Evolutionary conservation across 2,113 vertebrate genomes (phyloP).

Genomic region (Aleadryas rufinucha): DNA sequence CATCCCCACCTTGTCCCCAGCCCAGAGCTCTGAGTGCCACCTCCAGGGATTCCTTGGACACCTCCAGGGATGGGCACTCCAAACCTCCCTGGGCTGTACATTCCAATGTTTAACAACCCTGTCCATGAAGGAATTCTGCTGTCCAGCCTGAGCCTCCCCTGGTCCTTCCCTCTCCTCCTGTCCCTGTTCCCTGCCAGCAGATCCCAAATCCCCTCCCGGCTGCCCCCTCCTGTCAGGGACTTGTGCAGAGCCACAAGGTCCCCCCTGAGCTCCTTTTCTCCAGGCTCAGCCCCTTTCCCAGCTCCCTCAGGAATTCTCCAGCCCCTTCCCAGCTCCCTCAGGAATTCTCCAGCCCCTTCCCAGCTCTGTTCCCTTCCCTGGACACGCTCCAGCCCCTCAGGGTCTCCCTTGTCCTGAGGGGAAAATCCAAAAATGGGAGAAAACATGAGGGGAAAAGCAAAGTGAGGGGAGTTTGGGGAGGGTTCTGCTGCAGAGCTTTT

Average conservation of each 20-base stretch:
- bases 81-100: neutral
- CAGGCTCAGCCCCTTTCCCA: neutral
- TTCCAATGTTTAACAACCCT: neutral
- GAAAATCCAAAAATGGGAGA: no score
- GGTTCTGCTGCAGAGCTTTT: no score
- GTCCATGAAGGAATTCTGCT: rapidly evolving
- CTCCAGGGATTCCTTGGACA: rapidly evolving
- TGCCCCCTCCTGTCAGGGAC: neutral
- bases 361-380: no score
- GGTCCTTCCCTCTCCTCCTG: neutral
- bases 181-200: neutral
- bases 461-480: no score
- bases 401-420: no score
- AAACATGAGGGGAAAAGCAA: no score
- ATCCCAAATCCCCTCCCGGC: neutral
- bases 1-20: neutral
- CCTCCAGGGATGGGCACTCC: neutral
- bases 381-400: no score
- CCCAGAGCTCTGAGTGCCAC: neutral
- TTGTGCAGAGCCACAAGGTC: neutral
- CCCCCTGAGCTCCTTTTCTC: neutral
- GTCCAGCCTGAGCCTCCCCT: neutral
- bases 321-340: neutral
- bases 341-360: no score
- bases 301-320: neutral